Evolutionary conservation across 2,888 invertebrate species (phyloP).

Genomic region (Stramonita haemastoma): DNA sequence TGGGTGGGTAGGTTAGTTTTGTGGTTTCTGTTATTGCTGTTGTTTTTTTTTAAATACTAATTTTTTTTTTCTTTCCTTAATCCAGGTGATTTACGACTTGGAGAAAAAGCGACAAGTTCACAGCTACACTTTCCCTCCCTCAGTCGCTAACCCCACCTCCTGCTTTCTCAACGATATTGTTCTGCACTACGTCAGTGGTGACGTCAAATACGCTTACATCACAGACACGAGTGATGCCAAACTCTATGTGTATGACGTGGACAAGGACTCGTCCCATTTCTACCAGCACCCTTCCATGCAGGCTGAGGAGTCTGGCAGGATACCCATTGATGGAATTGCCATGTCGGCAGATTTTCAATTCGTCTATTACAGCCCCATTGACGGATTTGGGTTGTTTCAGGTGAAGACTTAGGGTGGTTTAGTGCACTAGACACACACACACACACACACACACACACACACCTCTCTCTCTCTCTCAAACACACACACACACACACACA

Average conservation of each 20-base stretch:
- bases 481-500: too few species aligned
- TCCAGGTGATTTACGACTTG: slow-evolving; percentile 57
- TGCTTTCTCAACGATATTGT: slow-evolving; percentile 67
- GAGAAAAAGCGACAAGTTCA: slow-evolving; percentile 51
- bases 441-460: too few species aligned
- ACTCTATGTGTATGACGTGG: slow-evolving; percentile 61
- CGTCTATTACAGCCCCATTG: slow-evolving; percentile 64
- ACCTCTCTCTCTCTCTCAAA: too few species aligned
- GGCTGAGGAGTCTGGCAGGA: slow-evolving; percentile 48
- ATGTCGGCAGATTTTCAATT: slow-evolving; percentile 63
- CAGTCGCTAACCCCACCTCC: slow-evolving; percentile 54
- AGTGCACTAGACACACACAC: too few species aligned
- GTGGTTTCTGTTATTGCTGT: background rate
- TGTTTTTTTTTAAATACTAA: background rate
- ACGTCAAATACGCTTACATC: slow-evolving; percentile 64
- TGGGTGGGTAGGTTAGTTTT: background rate
- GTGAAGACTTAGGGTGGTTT: background rate
- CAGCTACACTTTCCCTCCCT: slow-evolving; percentile 58
- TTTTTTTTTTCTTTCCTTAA: background rate
- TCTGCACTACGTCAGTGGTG: slow-evolving; percentile 61
- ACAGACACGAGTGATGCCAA: slow-evolving; percentile 59
- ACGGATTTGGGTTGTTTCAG: slow-evolving; percentile 56
- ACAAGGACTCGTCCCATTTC: slow-evolving; percentile 44
- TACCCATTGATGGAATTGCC: slow-evolving; percentile 66
- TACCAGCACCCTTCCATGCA: slow-evolving; percentile 58